Base-by-base conservation (phyloP, 2,888 invertebrate species). In the Phorcus lineatus region DNA sequence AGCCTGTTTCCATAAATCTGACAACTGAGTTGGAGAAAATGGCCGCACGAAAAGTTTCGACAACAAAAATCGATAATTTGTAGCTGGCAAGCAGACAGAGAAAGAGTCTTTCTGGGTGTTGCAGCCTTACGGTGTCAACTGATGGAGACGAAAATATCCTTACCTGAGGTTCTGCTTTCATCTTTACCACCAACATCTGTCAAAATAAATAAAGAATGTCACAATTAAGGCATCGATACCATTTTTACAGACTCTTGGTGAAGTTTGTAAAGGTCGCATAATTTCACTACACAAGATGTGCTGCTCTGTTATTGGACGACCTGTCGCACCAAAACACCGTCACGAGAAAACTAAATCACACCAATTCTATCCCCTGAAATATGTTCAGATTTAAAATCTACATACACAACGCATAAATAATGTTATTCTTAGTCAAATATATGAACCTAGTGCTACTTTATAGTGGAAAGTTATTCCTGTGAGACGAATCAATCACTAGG, bases 111-210 rank as follows among this genome's bases (percentile, higher is more conserved):
- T 36, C 36, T 78, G 80, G 80, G 80, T 77, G 80, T 62, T 75
- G 78, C 79, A 77, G 74, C 62, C 52, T 67, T n/a, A 40, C 52
- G 36, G 19, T 55, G 54, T n/a, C 40, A 77, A 74, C 53, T 74
- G 47, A 62, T 55, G 36, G 47, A 40, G 17, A 76, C 28, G 13
- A 19, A 17, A 52, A 66, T 70, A 28, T 36, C 16, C 86, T 86
- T 86, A 91, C 91, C 91, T 91, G 88, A 54, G 89, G 89, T 70
- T 91, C 90, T 36, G 86, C 80, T 83, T 91, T 90, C 84, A 91
- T 87, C 83, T 89, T 90, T 22, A 89, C 86, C 40, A 92, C 91
- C 83, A 91, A 81, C 82, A 88, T 88, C 91, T 91, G 88, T 57
- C 90, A 89, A 62, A 78, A 79, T 82, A 81, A 78, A 67, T 74